phyloP scores from a whole-genome alignment of 1,140 invertebrate genomes.

The Xylocopa sonorina region DNA sequence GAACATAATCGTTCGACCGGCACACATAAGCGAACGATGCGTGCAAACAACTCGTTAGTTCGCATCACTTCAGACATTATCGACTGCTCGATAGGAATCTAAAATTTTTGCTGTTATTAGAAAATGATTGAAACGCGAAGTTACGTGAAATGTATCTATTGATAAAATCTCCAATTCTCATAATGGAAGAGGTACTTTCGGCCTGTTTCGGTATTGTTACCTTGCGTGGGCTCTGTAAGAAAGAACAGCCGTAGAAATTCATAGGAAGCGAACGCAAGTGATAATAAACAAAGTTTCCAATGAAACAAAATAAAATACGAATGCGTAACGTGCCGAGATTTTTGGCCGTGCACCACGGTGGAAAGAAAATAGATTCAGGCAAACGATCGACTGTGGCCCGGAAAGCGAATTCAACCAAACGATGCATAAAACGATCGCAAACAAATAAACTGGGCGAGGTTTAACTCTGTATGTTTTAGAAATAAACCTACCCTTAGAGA shows the following conservation, averaged over 20 bases:
- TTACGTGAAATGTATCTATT: too few relatives aligned
- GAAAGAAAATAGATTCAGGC: constrained; percentile 4
- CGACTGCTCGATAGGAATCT: background rate
- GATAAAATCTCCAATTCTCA: background rate
- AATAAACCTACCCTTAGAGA: constrained; percentile 50
- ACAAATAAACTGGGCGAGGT: background rate
- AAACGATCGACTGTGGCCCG: background rate
- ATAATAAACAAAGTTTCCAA: background rate
- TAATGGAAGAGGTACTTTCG: too few relatives aligned
- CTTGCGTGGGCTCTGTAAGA: background rate
- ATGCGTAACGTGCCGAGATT: background rate
- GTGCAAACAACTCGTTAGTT: background rate
- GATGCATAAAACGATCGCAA: background rate
- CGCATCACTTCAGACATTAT: background rate
- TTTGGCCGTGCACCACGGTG: background rate
- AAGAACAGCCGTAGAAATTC: background rate
- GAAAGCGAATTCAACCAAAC: background rate
- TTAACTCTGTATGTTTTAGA: background rate
- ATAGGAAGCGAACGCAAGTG: background rate
- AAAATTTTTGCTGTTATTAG: background rate
- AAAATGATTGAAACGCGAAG: background rate
- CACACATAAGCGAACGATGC: too few relatives aligned
- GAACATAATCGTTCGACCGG: background rate
- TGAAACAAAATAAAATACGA: background rate
- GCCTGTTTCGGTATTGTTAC: too few relatives aligned